Conservation (phyloP, 2,888 invertebrate genomes). For the Hoplodrina blanda region DNA sequence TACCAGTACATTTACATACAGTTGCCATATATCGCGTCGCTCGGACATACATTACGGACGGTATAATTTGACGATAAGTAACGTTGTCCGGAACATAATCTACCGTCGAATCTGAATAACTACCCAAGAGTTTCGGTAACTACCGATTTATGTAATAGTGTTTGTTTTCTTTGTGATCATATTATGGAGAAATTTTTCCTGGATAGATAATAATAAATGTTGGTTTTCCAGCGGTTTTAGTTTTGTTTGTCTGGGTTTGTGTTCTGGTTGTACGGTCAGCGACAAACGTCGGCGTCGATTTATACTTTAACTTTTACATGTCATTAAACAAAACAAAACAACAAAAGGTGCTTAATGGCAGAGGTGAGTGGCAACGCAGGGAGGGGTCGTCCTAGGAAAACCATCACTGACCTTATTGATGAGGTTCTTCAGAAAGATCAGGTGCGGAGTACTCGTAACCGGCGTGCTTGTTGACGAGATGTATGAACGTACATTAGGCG, state of each 20-base stretch:
- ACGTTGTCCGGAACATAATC: conserved; percentile 69
- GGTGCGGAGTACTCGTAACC: no score
- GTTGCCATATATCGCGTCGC: conserved; percentile 72
- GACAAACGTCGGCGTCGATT: no score
- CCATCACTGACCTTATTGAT: no score
- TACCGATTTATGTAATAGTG: conserved; percentile 60
- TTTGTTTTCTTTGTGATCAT: conserved; percentile 63
- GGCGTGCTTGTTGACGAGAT: no score
- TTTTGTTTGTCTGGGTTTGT: conserved; percentile 32
- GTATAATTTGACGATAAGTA: conserved; percentile 70
- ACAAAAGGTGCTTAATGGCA: no score
- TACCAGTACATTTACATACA: conserved; percentile 74
- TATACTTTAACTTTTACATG: no score
- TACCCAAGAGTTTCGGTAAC: conserved; percentile 64
- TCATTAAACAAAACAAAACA: no score
- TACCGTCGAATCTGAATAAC: conserved; percentile 70
- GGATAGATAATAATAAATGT: conserved; percentile 28
- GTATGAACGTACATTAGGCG: no score
- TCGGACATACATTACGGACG: conserved; percentile 71
- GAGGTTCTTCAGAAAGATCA: no score
- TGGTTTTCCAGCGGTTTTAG: conserved; percentile 19
- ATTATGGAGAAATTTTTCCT: conserved; percentile 36
- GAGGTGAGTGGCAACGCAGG: no score
- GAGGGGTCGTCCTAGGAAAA: no score
- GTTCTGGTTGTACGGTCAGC: no score